Conservation (phyloP, 2,113 vertebrate species). For the Corvus cornix region DNA sequence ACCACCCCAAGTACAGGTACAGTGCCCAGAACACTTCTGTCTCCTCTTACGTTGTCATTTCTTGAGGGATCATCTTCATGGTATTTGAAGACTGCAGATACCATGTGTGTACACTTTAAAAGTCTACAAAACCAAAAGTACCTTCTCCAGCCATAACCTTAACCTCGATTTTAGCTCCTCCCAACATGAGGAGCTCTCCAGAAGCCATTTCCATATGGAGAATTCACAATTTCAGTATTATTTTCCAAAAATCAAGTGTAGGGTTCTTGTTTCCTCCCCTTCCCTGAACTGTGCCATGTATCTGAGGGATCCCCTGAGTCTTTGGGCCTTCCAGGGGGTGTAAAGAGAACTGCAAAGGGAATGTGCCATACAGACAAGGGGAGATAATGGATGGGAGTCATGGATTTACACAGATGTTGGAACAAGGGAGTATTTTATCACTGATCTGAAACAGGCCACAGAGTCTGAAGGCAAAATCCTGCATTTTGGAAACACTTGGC, state of each 20-base stretch:
- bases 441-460: background rate
- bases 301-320: background rate
- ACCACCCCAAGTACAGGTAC: conserved; percentile 94
- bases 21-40: background rate
- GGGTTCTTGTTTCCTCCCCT: background rate
- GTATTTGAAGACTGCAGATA: background rate
- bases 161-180: background rate
- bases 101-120: background rate
- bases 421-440: background rate
- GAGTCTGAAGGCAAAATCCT: background rate
- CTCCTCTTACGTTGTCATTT: background rate
- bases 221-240: background rate
- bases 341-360: background rate
- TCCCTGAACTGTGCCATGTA: background rate
- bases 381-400: background rate
- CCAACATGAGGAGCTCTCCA: background rate
- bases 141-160: background rate
- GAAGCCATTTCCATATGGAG: background rate
- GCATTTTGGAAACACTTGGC: background rate
- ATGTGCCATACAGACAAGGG: background rate
- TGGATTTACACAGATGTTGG: background rate
- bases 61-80: background rate
- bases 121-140: background rate
- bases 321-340: background rate
- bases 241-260: background rate